These are phyloP conservation scores for Pachycephala philippinensis DNA, from an alignment of 2,113 vertebrate species.

Conservation along the genomic window DNA sequence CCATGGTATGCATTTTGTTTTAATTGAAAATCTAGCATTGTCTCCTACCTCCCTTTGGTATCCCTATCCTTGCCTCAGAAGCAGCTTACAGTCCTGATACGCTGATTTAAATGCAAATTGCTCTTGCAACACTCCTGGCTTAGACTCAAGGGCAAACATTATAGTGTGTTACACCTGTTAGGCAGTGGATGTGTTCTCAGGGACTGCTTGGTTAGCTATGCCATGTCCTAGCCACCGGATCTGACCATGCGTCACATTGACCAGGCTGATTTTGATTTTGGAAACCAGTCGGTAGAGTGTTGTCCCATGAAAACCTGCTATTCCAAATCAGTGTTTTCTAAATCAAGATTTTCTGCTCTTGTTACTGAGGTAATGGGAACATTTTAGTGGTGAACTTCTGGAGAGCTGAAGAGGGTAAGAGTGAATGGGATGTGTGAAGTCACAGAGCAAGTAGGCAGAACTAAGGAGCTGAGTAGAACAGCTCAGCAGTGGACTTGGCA, in stretches of 20 bases:
- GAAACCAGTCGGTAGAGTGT: not conserved
- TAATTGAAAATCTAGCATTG: not conserved
- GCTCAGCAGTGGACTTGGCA: not conserved
- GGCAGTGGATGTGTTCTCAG: not conserved
- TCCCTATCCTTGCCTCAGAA: not conserved
- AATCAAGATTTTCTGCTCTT: not conserved
- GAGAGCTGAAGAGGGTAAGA: not conserved
- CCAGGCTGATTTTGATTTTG: not conserved
- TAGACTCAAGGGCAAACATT: not conserved
- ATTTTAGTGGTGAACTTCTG: not conserved
- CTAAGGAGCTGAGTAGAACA: not conserved
- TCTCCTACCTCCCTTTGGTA: not conserved
- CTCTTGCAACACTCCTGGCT: not conserved
- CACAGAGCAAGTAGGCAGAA: not conserved
- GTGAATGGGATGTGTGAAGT: not conserved
- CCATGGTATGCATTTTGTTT: not conserved
- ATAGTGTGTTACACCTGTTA: not conserved
- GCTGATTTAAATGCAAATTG: not conserved
- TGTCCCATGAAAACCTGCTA: not conserved
- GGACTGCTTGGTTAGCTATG: not conserved
- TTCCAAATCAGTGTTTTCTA: not conserved
- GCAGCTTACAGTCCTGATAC: not conserved
- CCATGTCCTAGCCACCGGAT: accelerated
- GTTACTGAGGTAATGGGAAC: not conserved
- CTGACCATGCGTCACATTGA: not conserved